A percentile compares a stretch with the other conserved stretches of the same genome.
phyloP scores from a whole-genome alignment of 2,797 vertebrate genomes.

The Erpetoichthys calabaricus region DNA sequence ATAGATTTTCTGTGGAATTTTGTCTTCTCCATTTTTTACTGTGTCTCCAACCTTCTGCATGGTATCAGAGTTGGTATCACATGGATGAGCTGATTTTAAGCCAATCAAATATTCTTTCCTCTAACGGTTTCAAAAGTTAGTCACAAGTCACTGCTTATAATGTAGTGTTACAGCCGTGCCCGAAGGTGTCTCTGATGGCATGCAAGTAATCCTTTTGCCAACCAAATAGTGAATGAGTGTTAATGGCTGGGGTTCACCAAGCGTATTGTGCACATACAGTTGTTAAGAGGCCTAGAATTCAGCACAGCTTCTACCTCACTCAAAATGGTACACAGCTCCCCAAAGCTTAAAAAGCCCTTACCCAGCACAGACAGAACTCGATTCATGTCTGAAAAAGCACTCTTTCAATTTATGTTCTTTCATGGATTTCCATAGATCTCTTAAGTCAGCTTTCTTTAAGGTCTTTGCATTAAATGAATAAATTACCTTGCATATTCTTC shows the following conservation, averaged over 20 bases:
- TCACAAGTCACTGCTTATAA: constrained; percentile 10
- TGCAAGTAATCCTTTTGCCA: not conserved
- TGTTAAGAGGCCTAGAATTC: constrained; percentile 8
- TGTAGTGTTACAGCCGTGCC: constrained; percentile 6
- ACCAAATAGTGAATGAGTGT: not conserved
- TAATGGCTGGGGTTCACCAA: not conserved
- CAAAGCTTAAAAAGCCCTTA: not conserved
- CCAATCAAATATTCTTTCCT: constrained; percentile 13
- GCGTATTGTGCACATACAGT: not conserved
- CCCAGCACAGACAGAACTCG: too few relatives aligned
- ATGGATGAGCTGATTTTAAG: constrained; percentile 10
- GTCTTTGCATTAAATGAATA: not conserved
- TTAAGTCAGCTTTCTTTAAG: not conserved
- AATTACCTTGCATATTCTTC: not conserved
- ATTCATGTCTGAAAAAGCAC: not conserved
- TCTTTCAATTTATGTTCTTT: not conserved
- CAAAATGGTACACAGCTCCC: constrained; percentile 14
- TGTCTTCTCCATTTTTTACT: constrained; percentile 12
- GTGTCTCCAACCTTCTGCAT: constrained; percentile 6
- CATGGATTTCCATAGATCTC: not conserved
- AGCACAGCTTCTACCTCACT: constrained; percentile 14
- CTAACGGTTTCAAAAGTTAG: constrained; percentile 14
- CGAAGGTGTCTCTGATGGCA: not conserved
- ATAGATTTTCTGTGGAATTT: constrained; percentile 9
- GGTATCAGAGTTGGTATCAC: not conserved